A percentile compares a stretch with the other conserved stretches of the same genome.
phyloP scores from a whole-genome alignment of 2,113 vertebrate genomes.

The Bothrops jararaca region DNA sequence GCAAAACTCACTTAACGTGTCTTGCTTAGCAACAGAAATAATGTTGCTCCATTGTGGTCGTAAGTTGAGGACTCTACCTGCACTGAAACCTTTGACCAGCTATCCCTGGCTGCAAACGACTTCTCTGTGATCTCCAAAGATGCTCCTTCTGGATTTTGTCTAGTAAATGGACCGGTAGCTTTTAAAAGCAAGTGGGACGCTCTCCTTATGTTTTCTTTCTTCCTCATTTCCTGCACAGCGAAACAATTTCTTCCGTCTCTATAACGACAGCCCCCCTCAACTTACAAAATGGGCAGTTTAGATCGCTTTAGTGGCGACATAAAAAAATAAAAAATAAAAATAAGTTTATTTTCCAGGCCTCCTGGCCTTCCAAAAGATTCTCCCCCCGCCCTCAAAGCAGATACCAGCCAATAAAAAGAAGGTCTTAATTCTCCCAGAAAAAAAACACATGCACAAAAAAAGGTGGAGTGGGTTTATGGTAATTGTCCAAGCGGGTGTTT shows the following conservation, averaged over 20 bases:
- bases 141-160: neutral
- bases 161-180: neutral
- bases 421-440: neutral
- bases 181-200: neutral
- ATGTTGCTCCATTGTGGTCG: no score
- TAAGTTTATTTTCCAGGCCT: neutral
- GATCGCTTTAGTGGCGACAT: neutral
- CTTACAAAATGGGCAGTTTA: neutral
- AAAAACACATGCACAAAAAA: neutral
- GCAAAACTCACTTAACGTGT: no score
- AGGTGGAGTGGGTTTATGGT: conserved; percentile 5
- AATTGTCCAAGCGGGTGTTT: conserved; percentile 10
- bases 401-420: conserved; percentile 4
- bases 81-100: no score
- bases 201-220: neutral
- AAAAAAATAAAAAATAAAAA: no score
- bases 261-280: no score
- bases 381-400: neutral
- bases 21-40: no score
- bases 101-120: no score
- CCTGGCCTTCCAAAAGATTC: neutral
- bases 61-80: no score
- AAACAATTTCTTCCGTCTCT: neutral
- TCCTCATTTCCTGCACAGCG: neutral
- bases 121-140: neutral